A percentile compares a stretch with the other conserved stretches of the same genome.
Evolutionary conservation across 2,888 invertebrate species (phyloP).

Genomic region (Lymantria monacha): DNA sequence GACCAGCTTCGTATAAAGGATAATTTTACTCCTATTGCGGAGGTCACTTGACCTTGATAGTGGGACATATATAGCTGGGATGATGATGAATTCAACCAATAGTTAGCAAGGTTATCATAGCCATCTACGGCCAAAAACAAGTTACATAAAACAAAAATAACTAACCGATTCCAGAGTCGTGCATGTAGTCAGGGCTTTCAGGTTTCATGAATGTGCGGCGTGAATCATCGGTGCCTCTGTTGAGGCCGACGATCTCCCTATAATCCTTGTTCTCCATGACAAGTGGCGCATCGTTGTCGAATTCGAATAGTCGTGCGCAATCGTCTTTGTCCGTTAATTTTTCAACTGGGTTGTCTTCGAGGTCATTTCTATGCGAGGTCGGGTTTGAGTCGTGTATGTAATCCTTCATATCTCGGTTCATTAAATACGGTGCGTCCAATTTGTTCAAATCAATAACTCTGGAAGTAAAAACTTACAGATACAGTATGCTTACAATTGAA

Average conservation of each 20-base stretch:
- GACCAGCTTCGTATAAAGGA: too few relatives aligned
- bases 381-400: conserved; percentile 62
- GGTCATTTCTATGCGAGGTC: conserved; percentile 46
- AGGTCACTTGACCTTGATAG: too few relatives aligned
- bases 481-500: background rate
- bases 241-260: conserved; percentile 71
- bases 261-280: conserved; percentile 78
- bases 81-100: too few relatives aligned
- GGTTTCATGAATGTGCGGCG: conserved; percentile 77
- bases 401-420: conserved; percentile 64
- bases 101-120: too few relatives aligned
- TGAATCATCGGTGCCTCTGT: conserved; percentile 73
- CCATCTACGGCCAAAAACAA: too few relatives aligned
- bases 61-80: too few relatives aligned
- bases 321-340: conserved; percentile 72
- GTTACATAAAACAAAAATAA: background rate
- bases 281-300: conserved; percentile 80
- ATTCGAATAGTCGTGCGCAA: conserved; percentile 79
- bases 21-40: too few relatives aligned
- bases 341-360: conserved; percentile 70
- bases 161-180: conserved; percentile 79
- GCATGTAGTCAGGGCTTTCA: conserved; percentile 79
- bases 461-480: conserved; percentile 28
- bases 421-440: conserved; percentile 67
- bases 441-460: conserved; percentile 80